phyloP scores from a whole-genome alignment of 2,113 vertebrate species.

The Antechinus stuartii region DNA sequence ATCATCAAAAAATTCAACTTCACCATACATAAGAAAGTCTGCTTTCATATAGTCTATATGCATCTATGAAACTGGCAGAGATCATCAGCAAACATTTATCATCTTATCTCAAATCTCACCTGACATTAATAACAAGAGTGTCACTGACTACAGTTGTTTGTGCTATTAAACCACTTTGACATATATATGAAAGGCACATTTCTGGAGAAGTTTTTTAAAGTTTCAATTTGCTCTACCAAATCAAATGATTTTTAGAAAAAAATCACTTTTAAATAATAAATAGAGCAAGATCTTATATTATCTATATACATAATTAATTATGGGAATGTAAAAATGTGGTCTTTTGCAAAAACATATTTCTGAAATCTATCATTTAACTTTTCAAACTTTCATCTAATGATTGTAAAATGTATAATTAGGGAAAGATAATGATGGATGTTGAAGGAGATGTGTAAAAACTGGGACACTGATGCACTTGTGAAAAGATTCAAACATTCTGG shows the following conservation, averaged over 20 bases:
- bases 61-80: background rate
- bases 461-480: no score
- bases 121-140: background rate
- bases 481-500: no score
- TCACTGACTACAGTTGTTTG: background rate
- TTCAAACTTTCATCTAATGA: no score
- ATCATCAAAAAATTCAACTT: background rate
- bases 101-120: background rate
- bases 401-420: no score
- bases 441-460: no score
- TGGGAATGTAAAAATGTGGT: background rate
- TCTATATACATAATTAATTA: background rate
- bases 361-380: background rate
- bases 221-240: background rate
- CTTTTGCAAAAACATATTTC: background rate
- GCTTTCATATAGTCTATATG: background rate
- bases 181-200: background rate
- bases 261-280: no score
- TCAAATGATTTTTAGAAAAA: background rate
- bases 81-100: background rate
- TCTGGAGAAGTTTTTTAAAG: background rate
- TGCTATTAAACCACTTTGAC: background rate
- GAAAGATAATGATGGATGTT: no score
- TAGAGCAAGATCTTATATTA: background rate
- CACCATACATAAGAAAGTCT: background rate